A percentile compares a stretch with the other conserved stretches of the same genome.
Conservation (phyloP, 2,113 vertebrate genomes). For the Mormyrus iriodes region DNA sequence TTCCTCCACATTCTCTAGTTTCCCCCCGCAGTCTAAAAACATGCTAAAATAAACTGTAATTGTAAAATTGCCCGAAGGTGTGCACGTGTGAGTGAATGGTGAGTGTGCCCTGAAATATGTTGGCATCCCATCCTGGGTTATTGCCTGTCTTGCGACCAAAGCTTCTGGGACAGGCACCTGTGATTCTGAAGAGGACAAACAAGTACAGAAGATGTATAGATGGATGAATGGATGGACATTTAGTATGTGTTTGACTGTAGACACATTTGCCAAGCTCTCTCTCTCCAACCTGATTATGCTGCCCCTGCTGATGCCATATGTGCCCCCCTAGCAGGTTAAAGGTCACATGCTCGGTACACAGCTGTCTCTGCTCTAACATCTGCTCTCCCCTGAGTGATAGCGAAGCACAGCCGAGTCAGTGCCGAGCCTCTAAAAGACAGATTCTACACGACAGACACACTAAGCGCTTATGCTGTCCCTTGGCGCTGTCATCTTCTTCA, state of each 20-base stretch:
- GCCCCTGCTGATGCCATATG: neutral
- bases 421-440: neutral
- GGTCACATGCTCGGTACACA: slow-evolving; percentile 2
- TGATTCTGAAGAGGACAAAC: neutral
- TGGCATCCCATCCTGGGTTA: neutral
- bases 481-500: neutral
- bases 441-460: neutral
- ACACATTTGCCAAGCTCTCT: neutral
- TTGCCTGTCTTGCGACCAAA: neutral
- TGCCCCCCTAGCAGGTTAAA: neutral
- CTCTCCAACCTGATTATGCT: neutral
- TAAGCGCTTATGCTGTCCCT: neutral
- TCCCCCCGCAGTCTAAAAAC: neutral
- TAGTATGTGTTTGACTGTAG: neutral
- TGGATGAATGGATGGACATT: neutral
- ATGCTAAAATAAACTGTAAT: neutral
- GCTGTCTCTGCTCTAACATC: neutral
- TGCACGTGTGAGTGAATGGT: neutral
- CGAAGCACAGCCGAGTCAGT: neutral
- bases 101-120: too few species aligned
- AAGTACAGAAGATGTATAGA: neutral
- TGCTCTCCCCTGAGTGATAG: neutral
- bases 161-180: neutral
- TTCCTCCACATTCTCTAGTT: neutral
- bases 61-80: neutral